Conservation (phyloP, 2,113 vertebrate genomes). For the Pterocles burchelli region DNA sequence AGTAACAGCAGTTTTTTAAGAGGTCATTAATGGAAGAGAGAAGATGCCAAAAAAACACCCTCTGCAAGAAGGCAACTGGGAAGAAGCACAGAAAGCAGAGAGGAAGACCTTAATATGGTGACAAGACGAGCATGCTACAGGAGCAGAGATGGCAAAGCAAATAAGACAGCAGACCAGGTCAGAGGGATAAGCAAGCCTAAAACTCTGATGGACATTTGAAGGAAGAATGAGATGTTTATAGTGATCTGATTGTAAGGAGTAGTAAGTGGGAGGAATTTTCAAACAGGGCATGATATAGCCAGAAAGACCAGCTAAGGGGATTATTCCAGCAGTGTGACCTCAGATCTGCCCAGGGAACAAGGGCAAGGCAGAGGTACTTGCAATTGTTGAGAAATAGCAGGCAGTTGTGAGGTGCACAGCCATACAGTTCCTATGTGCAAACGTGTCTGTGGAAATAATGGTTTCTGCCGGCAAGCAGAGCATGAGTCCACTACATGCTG, state of each 20-base stretch:
- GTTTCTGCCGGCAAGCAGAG: neutral
- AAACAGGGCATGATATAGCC: constrained; percentile 3
- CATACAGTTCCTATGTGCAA: neutral
- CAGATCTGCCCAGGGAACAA: neutral
- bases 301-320: constrained; percentile 44
- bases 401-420: neutral
- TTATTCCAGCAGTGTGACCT: constrained; percentile 37
- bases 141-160: neutral
- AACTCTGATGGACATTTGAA: neutral
- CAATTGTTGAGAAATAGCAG: neutral
- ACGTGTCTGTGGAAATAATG: neutral
- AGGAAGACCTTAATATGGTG: neutral
- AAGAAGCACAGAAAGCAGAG: neutral
- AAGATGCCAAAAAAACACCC: neutral
- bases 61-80: neutral
- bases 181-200: neutral
- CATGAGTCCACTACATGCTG: neutral
- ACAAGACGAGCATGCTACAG: neutral
- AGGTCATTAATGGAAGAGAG: neutral
- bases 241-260: neutral
- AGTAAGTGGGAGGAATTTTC: constrained; percentile 42
- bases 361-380: neutral
- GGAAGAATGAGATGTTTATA: neutral
- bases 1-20: neutral
- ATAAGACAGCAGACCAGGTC: neutral